Evolutionary conservation across 2,888 invertebrate species (phyloP), one percentile per base, ranked within the genome.

Genomic region (Drosophila sordidapex): DNA sequence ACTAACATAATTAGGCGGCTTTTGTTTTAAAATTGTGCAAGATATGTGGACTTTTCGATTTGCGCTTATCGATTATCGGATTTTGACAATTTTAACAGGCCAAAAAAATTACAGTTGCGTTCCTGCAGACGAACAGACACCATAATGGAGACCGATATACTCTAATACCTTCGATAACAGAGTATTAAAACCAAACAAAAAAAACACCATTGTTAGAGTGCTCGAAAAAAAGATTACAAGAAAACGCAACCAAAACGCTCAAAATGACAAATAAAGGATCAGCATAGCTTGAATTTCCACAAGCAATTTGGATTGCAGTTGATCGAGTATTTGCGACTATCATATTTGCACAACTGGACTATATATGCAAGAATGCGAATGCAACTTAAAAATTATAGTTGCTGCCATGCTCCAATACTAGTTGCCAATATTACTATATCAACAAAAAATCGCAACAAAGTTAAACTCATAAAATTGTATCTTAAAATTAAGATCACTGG

Each of bases 191-290:
- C 2, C 10, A 21, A 62, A 69, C 10, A n/a, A 62, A 69, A 48
- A 36, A 36, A 56, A 52, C 46, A 62, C 52, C 69, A 74, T 69
- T 58, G 70, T 53, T 63, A 54, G 33, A 70, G 76, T 79, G 70
- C 70, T 62, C 56, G 58, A 38, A 69, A 52, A 59, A 67, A 25
- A 36, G 52, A 38, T 51, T 49, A 62, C 51, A 57, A 46, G 52
- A 57, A 63, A 62, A 52, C 63, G 56, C 43, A 35, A 18, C 31
- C 65, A 61, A 36, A 43, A 25, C 36, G 75, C 60, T 69, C 48
- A 59, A 64, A 33, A 52, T 13, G 21, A 51, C 70, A 79, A 79
- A 68, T 58, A 76, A 73, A 73, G 72, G 71, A 80, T 72, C 60
- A 72, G 48, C 59, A 35, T 8, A 38, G 65, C 62, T 60, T 25